A percentile compares a stretch with the other conserved stretches of the same genome.
phyloP scores from a whole-genome alignment of 2,113 vertebrate species.

The Chloropsis cyanopogon region DNA sequence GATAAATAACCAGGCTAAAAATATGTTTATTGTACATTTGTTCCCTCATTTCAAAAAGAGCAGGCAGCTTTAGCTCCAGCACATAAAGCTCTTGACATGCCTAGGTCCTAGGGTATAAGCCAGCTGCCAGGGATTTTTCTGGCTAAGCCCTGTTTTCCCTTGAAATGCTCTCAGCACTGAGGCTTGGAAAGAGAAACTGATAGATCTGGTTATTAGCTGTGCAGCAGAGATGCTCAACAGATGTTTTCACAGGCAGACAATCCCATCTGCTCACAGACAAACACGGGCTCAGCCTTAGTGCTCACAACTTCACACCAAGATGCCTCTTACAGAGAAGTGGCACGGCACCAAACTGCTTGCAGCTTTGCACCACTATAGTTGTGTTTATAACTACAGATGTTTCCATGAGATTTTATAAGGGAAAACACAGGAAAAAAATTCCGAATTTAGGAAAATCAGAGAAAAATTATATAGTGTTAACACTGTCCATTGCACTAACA shows the following conservation, averaged over 20 bases:
- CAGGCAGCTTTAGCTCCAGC: neutral
- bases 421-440: neutral
- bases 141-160: neutral
- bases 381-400: neutral
- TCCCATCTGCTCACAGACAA: neutral
- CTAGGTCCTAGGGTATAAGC: neutral
- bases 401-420: neutral
- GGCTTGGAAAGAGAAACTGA: neutral
- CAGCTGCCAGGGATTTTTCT: slow-evolving; percentile 9
- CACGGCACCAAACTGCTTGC: neutral
- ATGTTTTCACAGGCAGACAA: neutral
- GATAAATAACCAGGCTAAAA: neutral
- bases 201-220: neutral
- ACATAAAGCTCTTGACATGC: neutral
- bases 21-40: neutral
- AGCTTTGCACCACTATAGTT: neutral
- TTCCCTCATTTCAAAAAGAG: neutral
- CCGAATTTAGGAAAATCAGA: neutral
- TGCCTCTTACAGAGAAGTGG: neutral
- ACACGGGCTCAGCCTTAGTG: neutral
- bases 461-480: neutral
- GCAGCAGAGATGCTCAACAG: neutral
- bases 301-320: neutral
- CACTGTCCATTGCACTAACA: neutral
- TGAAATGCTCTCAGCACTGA: neutral